phyloP scores from a whole-genome alignment of 1,140 invertebrate species.

The Drosophila tristis region DNA sequence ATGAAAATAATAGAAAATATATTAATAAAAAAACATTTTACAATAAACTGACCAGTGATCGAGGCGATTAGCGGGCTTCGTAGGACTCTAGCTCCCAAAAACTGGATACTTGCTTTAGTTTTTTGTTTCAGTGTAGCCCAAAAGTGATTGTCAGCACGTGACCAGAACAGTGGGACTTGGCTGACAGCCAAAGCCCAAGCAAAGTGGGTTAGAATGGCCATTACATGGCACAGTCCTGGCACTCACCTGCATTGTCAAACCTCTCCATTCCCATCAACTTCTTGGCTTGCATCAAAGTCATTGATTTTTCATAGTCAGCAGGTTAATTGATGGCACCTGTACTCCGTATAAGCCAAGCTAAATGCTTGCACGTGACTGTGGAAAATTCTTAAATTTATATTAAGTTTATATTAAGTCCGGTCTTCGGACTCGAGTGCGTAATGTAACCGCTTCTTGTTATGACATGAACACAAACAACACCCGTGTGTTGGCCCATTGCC shows the following conservation, averaged over 20 bases:
- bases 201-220: constrained; percentile 64
- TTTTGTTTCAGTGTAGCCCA: neutral
- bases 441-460: constrained; percentile 29
- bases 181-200: constrained; percentile 29
- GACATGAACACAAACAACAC: constrained; percentile 18
- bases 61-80: too few species aligned
- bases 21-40: too few species aligned
- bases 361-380: constrained; percentile 62
- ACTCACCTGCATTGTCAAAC: constrained; percentile 43
- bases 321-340: constrained; percentile 45
- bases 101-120: too few species aligned
- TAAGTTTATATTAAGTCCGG: too few species aligned
- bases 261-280: neutral
- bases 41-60: neutral
- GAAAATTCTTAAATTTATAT: constrained; percentile 42
- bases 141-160: constrained; percentile 56
- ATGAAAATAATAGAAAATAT: too few species aligned
- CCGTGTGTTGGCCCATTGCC: constrained; percentile 34
- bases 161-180: constrained; percentile 49
- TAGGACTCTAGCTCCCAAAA: neutral
- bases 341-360: constrained; percentile 13
- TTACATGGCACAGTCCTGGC: constrained; percentile 36
- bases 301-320: constrained; percentile 62
- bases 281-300: constrained; percentile 52
- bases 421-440: constrained; percentile 54